A percentile compares a stretch with the other conserved stretches of the same genome.
Evolutionary conservation across 2,888 invertebrate genomes (phyloP).

Genomic region (Monopis laevigella): DNA sequence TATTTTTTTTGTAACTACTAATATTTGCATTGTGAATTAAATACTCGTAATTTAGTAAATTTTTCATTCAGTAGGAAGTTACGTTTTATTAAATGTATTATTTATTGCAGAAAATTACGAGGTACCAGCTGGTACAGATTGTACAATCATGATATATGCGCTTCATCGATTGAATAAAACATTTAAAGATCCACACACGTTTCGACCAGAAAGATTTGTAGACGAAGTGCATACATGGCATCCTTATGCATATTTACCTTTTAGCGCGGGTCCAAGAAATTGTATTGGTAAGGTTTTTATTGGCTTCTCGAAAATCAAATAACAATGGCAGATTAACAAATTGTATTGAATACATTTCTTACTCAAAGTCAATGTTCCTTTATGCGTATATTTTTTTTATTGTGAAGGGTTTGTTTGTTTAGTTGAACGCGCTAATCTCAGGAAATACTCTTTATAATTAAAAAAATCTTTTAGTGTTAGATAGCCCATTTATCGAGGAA

Average conservation of each 20-base stretch:
- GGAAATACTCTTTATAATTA: too few relatives aligned
- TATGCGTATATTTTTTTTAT: too few relatives aligned
- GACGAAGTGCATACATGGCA: conserved; percentile 38
- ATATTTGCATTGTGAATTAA: neutral
- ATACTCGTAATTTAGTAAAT: neutral
- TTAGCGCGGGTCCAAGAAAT: conserved; percentile 72
- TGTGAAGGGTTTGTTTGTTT: too few relatives aligned
- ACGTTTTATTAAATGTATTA: neutral
- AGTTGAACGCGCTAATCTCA: too few relatives aligned
- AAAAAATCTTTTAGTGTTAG: too few relatives aligned
- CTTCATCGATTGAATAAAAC: conserved; percentile 46
- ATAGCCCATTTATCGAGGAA: too few relatives aligned
- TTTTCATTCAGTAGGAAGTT: neutral
- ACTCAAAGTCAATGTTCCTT: too few relatives aligned
- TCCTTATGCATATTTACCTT: conserved; percentile 50
- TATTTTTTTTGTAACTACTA: neutral
- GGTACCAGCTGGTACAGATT: conserved; percentile 12
- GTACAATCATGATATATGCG: conserved; percentile 30
- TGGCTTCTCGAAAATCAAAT: too few relatives aligned
- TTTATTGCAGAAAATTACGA: conserved; percentile 17
- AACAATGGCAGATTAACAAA: too few relatives aligned
- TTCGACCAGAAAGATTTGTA: conserved; percentile 57
- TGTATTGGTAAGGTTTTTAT: conserved; percentile 61
- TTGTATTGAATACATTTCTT: too few relatives aligned
- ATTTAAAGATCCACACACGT: conserved; percentile 53